Evolutionary conservation across 2,888 invertebrate species (phyloP).

Genomic region (Brachyopa scutellaris): DNA sequence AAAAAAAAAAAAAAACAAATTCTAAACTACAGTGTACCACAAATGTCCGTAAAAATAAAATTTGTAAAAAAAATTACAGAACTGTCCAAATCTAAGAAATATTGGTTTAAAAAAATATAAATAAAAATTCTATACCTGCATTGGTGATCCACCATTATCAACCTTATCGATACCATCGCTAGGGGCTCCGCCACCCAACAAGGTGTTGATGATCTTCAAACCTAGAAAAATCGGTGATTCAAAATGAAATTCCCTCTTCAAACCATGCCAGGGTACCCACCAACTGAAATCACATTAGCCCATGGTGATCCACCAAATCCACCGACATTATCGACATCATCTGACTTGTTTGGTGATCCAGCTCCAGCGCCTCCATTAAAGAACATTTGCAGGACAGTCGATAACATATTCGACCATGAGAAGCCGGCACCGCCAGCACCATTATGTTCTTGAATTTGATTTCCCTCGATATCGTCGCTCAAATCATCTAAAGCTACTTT

Average conservation of each 20-base stretch:
- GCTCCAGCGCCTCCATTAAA: slow-evolving; percentile 86
- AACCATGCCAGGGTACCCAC: too few relatives aligned
- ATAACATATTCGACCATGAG: slow-evolving; percentile 94
- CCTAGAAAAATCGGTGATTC: too few relatives aligned
- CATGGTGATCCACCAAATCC: slow-evolving; percentile 90
- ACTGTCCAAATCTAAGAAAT: neutral
- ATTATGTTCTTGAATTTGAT: slow-evolving; percentile 86
- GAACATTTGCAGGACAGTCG: slow-evolving; percentile 93
- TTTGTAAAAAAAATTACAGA: neutral
- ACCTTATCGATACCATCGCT: slow-evolving; percentile 95
- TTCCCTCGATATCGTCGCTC: slow-evolving; percentile 91
- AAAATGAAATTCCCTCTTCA: too few relatives aligned
- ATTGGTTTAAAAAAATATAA: neutral
- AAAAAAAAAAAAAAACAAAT: slow-evolving; percentile 36
- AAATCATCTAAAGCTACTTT: slow-evolving; percentile 92
- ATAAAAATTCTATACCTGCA: slow-evolving; percentile 88
- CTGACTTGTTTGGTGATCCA: slow-evolving; percentile 89
- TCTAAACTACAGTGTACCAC: slow-evolving; percentile 68
- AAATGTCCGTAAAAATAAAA: slow-evolving; percentile 50
- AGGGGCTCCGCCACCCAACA: slow-evolving; percentile 89
- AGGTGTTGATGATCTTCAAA: slow-evolving; percentile 91
- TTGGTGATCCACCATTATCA: slow-evolving; percentile 92
- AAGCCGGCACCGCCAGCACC: slow-evolving; percentile 87
- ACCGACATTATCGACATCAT: slow-evolving; percentile 86
- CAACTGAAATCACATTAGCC: slow-evolving; percentile 93